These are phyloP conservation scores for Stratiolaelaps scimitus DNA, from an alignment of 1,140 invertebrate genomes.

Conservation along the genomic window DNA sequence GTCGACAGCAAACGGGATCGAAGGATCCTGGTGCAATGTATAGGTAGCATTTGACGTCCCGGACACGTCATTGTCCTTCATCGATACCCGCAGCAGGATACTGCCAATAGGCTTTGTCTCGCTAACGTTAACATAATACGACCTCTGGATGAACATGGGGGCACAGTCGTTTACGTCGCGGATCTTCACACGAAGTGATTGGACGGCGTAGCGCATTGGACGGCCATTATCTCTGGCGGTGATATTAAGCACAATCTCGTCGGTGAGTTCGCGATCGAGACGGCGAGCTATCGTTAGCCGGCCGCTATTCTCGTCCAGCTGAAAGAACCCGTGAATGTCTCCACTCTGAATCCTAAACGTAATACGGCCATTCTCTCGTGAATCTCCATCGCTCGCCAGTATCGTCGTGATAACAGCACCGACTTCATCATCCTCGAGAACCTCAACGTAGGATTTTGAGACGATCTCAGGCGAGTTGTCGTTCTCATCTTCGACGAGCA, in stretches of 20 bases:
- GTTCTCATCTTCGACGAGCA: constrained; percentile 70
- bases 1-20: constrained; percentile 66
- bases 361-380: constrained; percentile 68
- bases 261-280: constrained; percentile 45
- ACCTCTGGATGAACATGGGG: constrained; percentile 60
- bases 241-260: constrained; percentile 55
- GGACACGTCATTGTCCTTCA: background rate
- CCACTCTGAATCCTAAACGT: constrained; percentile 66
- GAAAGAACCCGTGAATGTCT: constrained; percentile 65
- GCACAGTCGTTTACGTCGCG: constrained; percentile 60
- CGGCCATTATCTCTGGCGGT: constrained; percentile 67
- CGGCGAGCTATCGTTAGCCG: constrained; percentile 57
- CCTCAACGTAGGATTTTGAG: constrained; percentile 40
- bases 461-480: constrained; percentile 73
- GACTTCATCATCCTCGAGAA: constrained; percentile 47
- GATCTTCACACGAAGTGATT: constrained; percentile 52
- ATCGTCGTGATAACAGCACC: constrained; percentile 58
- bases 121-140: constrained; percentile 61
- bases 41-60: constrained; percentile 55
- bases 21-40: constrained; percentile 66
- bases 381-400: constrained; percentile 70
- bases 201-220: constrained; percentile 52
- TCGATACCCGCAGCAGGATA: constrained; percentile 35
- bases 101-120: constrained; percentile 53
- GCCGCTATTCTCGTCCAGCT: constrained; percentile 61